Conservation (phyloP, 2,113 vertebrate species). For the Seriola quinqueradiata region DNA sequence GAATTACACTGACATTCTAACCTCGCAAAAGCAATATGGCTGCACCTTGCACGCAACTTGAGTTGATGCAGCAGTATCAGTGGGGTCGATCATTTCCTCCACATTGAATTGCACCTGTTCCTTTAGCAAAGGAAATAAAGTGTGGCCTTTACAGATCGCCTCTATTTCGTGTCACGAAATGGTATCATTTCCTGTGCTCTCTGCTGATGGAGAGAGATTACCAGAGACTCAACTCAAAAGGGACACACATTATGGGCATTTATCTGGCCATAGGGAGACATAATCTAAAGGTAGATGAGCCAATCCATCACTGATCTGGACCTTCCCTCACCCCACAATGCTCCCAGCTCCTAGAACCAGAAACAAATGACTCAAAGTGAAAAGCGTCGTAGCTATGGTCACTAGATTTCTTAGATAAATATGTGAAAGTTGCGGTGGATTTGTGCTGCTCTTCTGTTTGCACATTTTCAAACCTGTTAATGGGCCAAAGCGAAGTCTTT, state of each 20-base stretch:
- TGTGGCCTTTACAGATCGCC: slow-evolving; percentile 54
- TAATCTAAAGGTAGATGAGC: slow-evolving; percentile 55
- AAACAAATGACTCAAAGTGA: slow-evolving; percentile 17
- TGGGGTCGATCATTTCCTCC: slow-evolving; percentile 30
- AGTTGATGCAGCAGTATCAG: slow-evolving; percentile 32
- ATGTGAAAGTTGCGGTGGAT: not conserved
- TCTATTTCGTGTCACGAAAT: slow-evolving; percentile 52
- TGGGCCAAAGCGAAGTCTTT: not conserved
- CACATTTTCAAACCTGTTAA: not conserved
- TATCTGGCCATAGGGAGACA: slow-evolving; percentile 57
- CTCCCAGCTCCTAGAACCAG: not conserved
- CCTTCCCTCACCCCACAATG: not conserved
- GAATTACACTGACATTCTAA: slow-evolving; percentile 4
- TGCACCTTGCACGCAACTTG: slow-evolving; percentile 26
- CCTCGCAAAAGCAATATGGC: slow-evolving; percentile 28
- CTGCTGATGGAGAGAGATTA: slow-evolving; percentile 66
- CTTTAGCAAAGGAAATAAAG: slow-evolving; percentile 56
- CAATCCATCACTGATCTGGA: slow-evolving; percentile 59
- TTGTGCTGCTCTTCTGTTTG: not conserved
- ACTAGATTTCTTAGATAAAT: not conserved
- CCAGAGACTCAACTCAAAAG: slow-evolving; percentile 42
- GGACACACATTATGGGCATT: slow-evolving; percentile 51
- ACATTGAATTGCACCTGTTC: slow-evolving; percentile 28
- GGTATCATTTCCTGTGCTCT: slow-evolving; percentile 52
- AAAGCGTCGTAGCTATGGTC: not conserved